phyloP scores from a whole-genome alignment of 2,888 invertebrate genomes.

The Lydus trimaculatus region DNA sequence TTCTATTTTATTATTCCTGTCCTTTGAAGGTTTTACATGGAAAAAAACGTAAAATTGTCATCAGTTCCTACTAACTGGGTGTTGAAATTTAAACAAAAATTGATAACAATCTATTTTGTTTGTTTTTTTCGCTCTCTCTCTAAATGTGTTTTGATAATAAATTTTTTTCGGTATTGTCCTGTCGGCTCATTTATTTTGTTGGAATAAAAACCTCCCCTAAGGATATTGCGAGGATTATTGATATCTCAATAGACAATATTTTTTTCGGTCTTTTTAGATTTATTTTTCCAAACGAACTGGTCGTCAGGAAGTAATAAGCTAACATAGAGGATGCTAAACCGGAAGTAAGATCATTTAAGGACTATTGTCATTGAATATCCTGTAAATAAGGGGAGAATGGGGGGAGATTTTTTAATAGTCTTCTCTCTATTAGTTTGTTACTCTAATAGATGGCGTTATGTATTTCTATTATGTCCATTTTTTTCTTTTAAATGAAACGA shows the following conservation, averaged over 20 bases:
- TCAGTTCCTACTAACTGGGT: background rate
- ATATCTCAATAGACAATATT: conserved; percentile 7
- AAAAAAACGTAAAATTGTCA: background rate
- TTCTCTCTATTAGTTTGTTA: background rate
- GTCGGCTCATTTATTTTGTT: conserved; percentile 1
- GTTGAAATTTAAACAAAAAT: background rate
- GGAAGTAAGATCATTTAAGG: conserved; percentile 52
- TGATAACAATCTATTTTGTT: background rate
- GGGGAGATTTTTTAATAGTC: conserved; percentile 16
- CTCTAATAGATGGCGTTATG: background rate
- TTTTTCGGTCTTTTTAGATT: background rate
- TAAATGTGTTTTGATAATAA: background rate
- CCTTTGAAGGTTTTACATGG: background rate
- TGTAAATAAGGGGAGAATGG: conserved; percentile 27
- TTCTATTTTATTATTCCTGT: background rate
- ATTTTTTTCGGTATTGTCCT: background rate
- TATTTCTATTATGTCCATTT: background rate
- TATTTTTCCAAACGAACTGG: conserved; percentile 2
- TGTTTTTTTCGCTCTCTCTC: too few species aligned
- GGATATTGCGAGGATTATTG: conserved; percentile 5
- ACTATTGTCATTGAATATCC: conserved; percentile 42
- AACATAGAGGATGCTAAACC: conserved; percentile 33
- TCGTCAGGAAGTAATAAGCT: background rate
- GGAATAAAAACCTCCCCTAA: background rate
- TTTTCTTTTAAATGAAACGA: background rate